Evolutionary conservation across 2,113 vertebrate genomes (phyloP), one percentile per base, ranked within the genome.

Genomic region (Tupaia tana): DNA sequence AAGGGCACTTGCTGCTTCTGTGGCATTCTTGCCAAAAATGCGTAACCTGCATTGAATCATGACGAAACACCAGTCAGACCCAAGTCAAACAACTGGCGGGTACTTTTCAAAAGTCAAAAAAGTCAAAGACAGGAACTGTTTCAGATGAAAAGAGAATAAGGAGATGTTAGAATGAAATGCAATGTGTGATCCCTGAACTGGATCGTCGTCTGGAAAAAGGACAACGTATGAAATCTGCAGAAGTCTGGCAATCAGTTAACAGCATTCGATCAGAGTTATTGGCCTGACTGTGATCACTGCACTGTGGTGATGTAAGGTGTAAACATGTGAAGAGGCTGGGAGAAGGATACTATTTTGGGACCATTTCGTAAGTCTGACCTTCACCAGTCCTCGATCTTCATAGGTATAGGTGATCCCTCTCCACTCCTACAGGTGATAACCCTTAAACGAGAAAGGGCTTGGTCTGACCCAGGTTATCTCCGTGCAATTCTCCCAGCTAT

Each of bases 41-140:
- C 9, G 64, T 34, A 52, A 87, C 10, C 15, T 43, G 25, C 19
- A 88, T 0, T 67, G 69, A 87, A 31, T 90, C 71, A 63, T 20
- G 56, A 95, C 59, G 29, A 94, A 93, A 85, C 12, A 75, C 9
- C 59, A 92, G 78, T 59, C 79, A 93, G 83, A 88, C 7, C 19
- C 64, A 84, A 93, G 78, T 84, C 69, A 92, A 74, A 19, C 31
- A 67, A 90, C 24, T 61, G 70, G 43, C 58, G 10, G 58, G 54
- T 29, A 64, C 56, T 77, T 75, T 89, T 79, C 69, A 64, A 31
- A 54, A 80, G 16, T 80, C 34, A 73, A 15, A 24, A 56, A 90
- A 83, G 61, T 66, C 31, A 15, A 73, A 91, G 25, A 22, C 69
- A 63, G 79, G 29, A 71, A 88, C 2, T 86, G 22, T 59, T 87